Evolutionary conservation across 2,797 vertebrate species (phyloP).

Genomic region (Manis pentadactyla): DNA sequence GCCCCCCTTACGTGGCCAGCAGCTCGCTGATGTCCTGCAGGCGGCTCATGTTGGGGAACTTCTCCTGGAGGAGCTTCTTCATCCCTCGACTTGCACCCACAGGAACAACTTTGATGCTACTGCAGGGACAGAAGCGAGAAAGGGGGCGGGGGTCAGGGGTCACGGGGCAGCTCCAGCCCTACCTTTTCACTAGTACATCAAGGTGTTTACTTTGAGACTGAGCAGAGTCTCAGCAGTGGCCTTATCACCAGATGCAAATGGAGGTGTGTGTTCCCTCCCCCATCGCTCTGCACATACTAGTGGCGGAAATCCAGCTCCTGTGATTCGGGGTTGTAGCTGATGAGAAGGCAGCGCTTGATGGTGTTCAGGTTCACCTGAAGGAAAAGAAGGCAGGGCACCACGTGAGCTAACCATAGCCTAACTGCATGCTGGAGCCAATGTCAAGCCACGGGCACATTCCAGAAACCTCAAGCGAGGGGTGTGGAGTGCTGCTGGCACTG

Average conservation of each 20-base stretch:
- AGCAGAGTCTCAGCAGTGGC: conserved; percentile 84
- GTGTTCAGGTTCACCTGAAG: conserved; percentile 93
- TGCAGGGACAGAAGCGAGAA: conserved; percentile 68
- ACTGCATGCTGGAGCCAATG: no score
- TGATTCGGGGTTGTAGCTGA: conserved; percentile 89
- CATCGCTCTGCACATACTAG: conserved; percentile 90
- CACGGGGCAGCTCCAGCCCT: fast-evolving
- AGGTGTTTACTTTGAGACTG: conserved; percentile 92
- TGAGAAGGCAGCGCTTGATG: conserved; percentile 94
- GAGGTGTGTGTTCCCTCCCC: fast-evolving
- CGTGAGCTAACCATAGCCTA: not conserved
- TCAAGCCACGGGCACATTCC: no score
- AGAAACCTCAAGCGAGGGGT: fast-evolving
- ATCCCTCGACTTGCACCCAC: conserved; percentile 95
- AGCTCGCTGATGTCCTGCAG: conserved; percentile 96
- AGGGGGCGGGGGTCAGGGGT: fast-evolving
- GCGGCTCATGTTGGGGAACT: conserved; percentile 95
- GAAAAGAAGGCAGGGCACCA: fast-evolving
- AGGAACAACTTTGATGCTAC: conserved; percentile 96
- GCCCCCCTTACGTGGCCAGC: conserved; percentile 90
- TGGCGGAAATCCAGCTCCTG: conserved; percentile 94
- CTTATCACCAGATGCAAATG: conserved; percentile 86
- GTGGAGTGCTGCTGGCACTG: no score
- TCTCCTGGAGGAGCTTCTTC: conserved; percentile 97
- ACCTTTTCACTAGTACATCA: conserved; percentile 80